phyloP scores from a whole-genome alignment of 1,140 invertebrate genomes.

The Heliothis virescens region DNA sequence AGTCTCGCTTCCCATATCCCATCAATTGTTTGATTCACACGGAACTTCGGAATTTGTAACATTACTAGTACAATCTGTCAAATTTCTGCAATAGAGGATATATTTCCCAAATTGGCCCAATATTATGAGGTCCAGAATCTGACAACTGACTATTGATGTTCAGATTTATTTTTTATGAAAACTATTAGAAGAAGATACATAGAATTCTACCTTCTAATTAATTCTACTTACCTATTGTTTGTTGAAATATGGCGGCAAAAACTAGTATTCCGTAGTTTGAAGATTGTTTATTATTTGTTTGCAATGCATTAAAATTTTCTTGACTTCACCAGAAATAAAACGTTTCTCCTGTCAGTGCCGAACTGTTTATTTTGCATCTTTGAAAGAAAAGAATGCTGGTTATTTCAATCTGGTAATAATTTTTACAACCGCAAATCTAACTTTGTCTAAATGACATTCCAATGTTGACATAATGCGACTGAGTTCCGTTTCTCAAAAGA shows the following conservation, averaged over 20 bases:
- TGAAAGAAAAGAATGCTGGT: neutral
- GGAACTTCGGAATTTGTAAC: neutral
- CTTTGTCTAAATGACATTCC: conserved; percentile 37
- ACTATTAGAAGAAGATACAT: no score
- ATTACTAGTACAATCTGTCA: no score
- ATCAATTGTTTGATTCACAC: neutral
- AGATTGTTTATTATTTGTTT: neutral
- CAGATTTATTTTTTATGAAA: no score
- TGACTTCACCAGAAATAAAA: neutral
- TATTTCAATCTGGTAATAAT: neutral
- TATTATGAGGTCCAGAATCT: no score
- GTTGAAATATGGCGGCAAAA: no score
- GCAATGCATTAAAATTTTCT: neutral
- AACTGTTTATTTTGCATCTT: neutral
- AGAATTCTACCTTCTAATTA: no score
- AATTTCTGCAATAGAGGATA: no score
- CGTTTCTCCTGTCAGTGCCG: conserved; percentile 27
- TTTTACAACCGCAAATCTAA: conserved; percentile 28
- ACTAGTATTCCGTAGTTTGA: no score
- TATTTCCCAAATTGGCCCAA: no score
- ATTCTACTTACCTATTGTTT: no score
- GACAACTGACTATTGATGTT: no score
- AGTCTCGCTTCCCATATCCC: neutral
- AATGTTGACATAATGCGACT: conserved; percentile 26
- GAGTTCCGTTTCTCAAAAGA: neutral